phyloP scores from a whole-genome alignment of 2,797 vertebrate genomes.

The Periophthalmus magnuspinnatus region DNA sequence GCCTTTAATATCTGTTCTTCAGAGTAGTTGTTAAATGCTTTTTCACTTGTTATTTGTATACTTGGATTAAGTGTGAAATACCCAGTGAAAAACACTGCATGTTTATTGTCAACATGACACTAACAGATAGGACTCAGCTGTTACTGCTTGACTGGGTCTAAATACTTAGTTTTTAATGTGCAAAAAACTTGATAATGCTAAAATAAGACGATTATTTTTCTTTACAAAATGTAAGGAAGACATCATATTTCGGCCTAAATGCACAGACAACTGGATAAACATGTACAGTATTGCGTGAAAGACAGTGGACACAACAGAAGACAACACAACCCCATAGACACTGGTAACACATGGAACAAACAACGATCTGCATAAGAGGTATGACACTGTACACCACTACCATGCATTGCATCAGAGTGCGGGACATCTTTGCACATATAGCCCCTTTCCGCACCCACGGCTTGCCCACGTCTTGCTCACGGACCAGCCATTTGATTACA shows the following conservation, averaged over 20 bases:
- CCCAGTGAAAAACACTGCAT: too few species aligned
- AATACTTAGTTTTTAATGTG: not conserved
- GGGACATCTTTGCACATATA: conserved; percentile 12
- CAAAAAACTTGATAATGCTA: not conserved
- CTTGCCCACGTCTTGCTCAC: conserved; percentile 41
- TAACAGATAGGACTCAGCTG: too few species aligned
- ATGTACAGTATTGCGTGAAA: not conserved
- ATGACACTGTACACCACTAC: conserved; percentile 52
- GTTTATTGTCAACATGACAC: too few species aligned
- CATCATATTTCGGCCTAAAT: not conserved
- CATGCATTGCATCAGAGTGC: conserved; percentile 60
- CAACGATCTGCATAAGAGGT: conserved; percentile 50
- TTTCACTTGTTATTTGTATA: too few species aligned
- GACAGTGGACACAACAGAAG: conserved; percentile 6
- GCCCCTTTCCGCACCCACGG: conserved; percentile 17
- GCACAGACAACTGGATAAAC: not conserved
- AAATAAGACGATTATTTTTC: not conserved
- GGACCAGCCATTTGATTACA: conserved; percentile 55
- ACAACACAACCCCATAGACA: conserved; percentile 21
- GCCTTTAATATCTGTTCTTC: not conserved
- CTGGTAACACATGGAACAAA: conserved; percentile 35
- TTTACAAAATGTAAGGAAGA: conserved; percentile 1
- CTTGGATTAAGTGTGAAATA: not conserved
- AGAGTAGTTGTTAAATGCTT: not conserved
- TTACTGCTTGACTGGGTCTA: not conserved